Conservation (phyloP, 2,797 vertebrate species). For the Pelochelys cantorii region DNA sequence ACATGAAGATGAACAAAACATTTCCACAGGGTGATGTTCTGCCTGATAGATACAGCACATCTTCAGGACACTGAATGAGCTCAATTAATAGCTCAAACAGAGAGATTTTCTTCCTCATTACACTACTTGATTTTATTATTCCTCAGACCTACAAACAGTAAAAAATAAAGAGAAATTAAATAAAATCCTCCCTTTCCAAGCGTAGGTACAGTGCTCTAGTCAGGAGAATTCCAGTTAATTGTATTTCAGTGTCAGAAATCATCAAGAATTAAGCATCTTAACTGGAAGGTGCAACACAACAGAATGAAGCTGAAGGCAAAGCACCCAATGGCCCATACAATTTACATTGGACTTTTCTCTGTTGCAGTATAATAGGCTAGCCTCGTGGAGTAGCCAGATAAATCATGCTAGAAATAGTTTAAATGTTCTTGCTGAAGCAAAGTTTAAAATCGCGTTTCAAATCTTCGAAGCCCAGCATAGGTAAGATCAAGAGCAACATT, state of each 20-base stretch:
- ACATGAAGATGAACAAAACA: not conserved
- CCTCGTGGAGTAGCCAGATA: not conserved
- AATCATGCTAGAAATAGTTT: not conserved
- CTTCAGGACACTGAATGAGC: not conserved
- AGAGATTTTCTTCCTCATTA: not conserved
- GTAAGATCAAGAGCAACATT: not conserved
- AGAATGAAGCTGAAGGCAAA: not conserved
- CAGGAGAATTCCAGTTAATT: not conserved
- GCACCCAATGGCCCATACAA: not conserved
- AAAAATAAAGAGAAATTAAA: not conserved
- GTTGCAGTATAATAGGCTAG: not conserved
- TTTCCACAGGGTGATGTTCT: not conserved
- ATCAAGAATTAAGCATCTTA: not conserved
- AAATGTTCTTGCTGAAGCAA: not conserved
- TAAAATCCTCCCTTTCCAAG: not conserved
- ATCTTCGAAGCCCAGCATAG: not conserved
- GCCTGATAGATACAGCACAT: not conserved
- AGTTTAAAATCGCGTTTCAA: not conserved
- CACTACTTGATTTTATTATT: not conserved
- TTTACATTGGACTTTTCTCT: not conserved
- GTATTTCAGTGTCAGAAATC: not conserved
- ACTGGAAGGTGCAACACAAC: not conserved
- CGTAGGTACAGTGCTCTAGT: not conserved
- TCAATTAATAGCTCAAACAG: not conserved
- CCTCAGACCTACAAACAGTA: not conserved